Evolutionary conservation across 2,797 vertebrate species (phyloP).

Genomic region (Eutrigla gurnardus): DNA sequence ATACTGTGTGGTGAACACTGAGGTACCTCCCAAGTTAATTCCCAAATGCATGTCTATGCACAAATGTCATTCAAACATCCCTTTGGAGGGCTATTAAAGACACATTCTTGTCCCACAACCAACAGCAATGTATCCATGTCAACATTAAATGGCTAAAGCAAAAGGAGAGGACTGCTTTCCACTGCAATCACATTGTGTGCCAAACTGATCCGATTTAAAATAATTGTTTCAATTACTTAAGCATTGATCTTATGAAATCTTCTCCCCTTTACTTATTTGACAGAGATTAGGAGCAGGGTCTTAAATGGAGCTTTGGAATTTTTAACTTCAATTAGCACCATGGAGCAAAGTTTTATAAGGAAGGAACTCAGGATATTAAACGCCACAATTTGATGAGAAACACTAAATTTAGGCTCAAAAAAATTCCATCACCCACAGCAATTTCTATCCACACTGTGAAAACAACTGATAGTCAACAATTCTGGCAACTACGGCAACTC

Average conservation of each 20-base stretch:
- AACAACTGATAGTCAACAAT: neutral
- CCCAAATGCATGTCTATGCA: slow-evolving; percentile 1
- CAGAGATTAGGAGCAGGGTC: neutral
- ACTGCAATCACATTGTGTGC: slow-evolving; percentile 11
- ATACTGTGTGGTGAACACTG: slow-evolving; percentile 4
- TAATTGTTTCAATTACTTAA: slow-evolving; percentile 29
- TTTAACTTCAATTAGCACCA: neutral
- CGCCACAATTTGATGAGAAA: neutral
- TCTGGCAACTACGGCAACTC: too few relatives aligned
- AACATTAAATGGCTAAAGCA: slow-evolving; percentile 20
- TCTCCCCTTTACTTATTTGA: neutral
- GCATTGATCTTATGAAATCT: slow-evolving; percentile 2
- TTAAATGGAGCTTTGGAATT: neutral
- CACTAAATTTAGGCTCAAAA: neutral
- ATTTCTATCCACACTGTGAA: neutral
- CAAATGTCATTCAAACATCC: neutral
- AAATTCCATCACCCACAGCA: slow-evolving; percentile 4
- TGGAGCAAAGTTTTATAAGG: neutral
- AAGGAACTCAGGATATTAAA: neutral
- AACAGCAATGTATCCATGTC: slow-evolving; percentile 23
- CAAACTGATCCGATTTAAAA: slow-evolving; percentile 40
- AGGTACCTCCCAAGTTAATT: slow-evolving; percentile 1
- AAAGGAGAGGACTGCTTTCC: slow-evolving; percentile 13
- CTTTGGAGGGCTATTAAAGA: slow-evolving; percentile 19
- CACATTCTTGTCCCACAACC: slow-evolving; percentile 14